Base-by-base conservation (phyloP, 1,140 invertebrate genomes). In the Octopus bimaculoides region DNA sequence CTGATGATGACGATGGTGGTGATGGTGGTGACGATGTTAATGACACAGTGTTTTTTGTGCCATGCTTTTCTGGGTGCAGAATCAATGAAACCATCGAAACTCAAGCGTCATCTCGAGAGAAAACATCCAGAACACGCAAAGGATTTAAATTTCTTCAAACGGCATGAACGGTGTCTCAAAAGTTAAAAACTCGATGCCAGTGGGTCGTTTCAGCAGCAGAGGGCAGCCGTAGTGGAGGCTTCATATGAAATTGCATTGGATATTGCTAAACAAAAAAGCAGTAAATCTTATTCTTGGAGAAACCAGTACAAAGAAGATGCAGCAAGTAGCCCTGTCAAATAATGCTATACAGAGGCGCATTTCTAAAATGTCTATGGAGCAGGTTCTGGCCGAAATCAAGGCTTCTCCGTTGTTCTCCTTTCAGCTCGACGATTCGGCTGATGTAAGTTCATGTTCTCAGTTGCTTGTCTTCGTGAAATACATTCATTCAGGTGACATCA, bases 311-410 rank as follows among this genome's bases (percentile, higher is more conserved):
- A 61, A 61, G n/a, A n/a, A n/a, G 73, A 74, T 74, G 73, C 20
- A 74, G 73, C 73, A 74, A 74, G 8, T 74, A 74, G 8, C 73
- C 73, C 73, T 74, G 73, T 20, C 73, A 74, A 74, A 74, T 74
- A 74, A 74, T 20, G 20, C 20, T 74, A 74, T 74, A 74, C 73
- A 74, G 73, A 74, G 8, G 73, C 73, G 20, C 20, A 74, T 74
- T 74, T 74, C 73, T 74, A 74, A 74, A 74, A 74, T 74, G 73
- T 74, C 73, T 74, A 74, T 74, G 73, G 20, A 74, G 73, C 73
- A 74, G 73, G 20, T 74, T 74, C 20, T 74, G 73, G 20, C 73
- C 20, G 73, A 74, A 74, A 74, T 74, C 14, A 74, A 74, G 73
- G 73, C 61, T 66, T 66, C 61, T 66, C 61, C 61, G 73, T 74